These are phyloP conservation scores for Pantherophis guttatus DNA, from an alignment of 2,113 vertebrate species.

Conservation along the genomic window DNA sequence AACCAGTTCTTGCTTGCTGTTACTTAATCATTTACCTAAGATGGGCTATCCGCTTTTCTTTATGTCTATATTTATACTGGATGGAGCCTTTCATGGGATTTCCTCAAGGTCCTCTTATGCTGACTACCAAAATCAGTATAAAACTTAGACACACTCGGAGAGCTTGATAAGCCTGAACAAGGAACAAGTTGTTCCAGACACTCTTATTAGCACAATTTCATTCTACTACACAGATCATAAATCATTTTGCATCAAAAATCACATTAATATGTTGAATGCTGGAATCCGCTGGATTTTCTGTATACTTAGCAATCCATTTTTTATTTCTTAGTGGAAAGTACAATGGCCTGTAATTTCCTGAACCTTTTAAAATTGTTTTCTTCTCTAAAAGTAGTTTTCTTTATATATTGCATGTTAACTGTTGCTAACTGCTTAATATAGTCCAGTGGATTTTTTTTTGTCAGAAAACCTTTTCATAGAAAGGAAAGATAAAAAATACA, in stretches of 20 bases:
- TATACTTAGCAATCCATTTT: background rate
- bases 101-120: background rate
- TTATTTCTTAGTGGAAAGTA: background rate
- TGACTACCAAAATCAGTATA: too few species aligned
- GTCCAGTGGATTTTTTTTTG: background rate
- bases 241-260: background rate
- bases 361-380: background rate
- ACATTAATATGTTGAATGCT: background rate
- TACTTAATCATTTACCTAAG: background rate
- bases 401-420: background rate
- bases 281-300: background rate
- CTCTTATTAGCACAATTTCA: background rate
- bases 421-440: background rate
- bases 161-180: background rate
- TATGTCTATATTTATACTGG: background rate
- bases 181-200: background rate
- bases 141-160: background rate
- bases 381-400: background rate
- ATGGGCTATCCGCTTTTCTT: background rate
- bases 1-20: background rate
- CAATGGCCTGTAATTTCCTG: background rate
- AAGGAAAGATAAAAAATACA: background rate
- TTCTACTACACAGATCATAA: background rate
- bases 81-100: background rate
- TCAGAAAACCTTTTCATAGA: background rate